These are phyloP conservation scores for Bambusicola thoracicus DNA, from an alignment of 2,113 vertebrate species.

Conservation along the genomic window DNA sequence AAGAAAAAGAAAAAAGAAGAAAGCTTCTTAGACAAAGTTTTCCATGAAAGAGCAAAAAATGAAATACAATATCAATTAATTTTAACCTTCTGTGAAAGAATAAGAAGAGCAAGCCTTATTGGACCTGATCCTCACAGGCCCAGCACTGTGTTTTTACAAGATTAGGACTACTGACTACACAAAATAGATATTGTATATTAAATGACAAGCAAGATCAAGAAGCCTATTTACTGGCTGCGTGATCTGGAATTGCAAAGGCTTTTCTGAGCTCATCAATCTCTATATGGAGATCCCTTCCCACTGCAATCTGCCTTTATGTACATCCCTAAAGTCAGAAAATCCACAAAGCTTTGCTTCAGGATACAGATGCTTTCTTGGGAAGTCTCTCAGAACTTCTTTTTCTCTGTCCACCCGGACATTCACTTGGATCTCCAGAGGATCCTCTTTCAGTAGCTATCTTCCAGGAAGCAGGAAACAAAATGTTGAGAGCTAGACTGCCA, in stretches of 20 bases:
- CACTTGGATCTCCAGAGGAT: neutral
- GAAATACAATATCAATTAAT: neutral
- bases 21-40: slow-evolving; percentile 1
- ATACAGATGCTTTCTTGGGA: neutral
- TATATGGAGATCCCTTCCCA: neutral
- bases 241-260: neutral
- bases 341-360: neutral
- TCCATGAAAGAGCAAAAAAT: neutral
- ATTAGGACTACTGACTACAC: neutral
- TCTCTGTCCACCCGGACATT: neutral
- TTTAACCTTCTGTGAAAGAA: neutral
- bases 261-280: neutral
- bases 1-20: slow-evolving; percentile 69
- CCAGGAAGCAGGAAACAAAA: neutral
- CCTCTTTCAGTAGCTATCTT: neutral
- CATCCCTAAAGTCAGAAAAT: neutral
- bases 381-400: neutral
- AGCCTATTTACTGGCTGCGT: neutral
- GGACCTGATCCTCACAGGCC: neutral
- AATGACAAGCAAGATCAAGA: neutral
- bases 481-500: neutral
- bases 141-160: neutral
- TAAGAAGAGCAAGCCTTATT: neutral
- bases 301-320: neutral
- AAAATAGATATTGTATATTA: neutral